These are phyloP conservation scores for Perognathus longimembris DNA, from an alignment of 2,113 vertebrate species.

Conservation along the genomic window DNA sequence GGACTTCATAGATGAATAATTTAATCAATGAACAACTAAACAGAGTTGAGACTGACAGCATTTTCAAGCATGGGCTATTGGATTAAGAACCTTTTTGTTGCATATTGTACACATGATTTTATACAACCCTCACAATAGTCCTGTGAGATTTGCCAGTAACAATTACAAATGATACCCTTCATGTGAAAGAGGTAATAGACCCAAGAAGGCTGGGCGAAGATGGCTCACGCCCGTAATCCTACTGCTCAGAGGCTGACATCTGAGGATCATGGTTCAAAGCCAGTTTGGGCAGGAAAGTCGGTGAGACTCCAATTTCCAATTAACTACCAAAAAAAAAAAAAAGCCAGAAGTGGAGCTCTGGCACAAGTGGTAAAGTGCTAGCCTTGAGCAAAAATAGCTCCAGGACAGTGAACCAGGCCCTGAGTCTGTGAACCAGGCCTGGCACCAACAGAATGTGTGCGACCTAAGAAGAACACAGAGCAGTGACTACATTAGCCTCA, in stretches of 20 bases:
- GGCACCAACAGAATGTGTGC: too few relatives aligned
- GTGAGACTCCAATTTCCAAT: too few relatives aligned
- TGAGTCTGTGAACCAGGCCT: too few relatives aligned
- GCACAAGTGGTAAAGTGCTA: too few relatives aligned
- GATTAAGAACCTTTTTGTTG: background rate
- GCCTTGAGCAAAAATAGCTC: too few relatives aligned
- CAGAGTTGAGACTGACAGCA: background rate
- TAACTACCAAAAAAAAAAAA: too few relatives aligned
- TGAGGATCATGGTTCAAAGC: too few relatives aligned
- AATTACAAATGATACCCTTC: background rate
- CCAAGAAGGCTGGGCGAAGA: background rate
- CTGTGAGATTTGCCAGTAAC: background rate
- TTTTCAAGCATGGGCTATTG: background rate
- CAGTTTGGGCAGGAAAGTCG: too few relatives aligned
- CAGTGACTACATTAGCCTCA: background rate
- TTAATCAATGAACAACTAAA: background rate
- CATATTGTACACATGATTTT: constrained; percentile 21
- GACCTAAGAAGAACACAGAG: background rate
- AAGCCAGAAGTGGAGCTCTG: too few relatives aligned
- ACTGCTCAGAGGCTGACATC: too few relatives aligned
- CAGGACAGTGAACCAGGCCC: too few relatives aligned
- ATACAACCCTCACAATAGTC: background rate
- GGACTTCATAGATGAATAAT: background rate
- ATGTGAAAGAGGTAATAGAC: background rate
- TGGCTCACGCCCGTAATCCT: too few relatives aligned